A percentile compares a stretch with the other conserved stretches of the same genome.
phyloP scores from a whole-genome alignment of 2,113 vertebrate species.

The Carlito syrichta region DNA sequence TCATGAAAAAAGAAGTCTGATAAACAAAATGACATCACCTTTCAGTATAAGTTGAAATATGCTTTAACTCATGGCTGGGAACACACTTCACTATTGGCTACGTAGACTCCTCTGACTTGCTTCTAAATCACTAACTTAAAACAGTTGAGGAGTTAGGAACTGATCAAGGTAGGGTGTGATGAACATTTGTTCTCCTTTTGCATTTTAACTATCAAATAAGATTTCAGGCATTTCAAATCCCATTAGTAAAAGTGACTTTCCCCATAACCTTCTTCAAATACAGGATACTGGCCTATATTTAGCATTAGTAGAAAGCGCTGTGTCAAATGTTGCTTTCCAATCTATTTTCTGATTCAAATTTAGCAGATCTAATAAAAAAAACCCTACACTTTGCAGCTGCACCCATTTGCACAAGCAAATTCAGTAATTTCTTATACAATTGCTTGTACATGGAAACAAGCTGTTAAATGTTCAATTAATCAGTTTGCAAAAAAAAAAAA shows the following conservation, averaged over 20 bases:
- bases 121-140: background rate
- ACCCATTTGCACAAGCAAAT: constrained; percentile 75
- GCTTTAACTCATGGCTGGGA: background rate
- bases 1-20: background rate
- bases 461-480: constrained; percentile 76
- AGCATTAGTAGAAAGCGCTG: background rate
- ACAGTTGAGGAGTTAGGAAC: background rate
- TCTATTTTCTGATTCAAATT: constrained; percentile 64
- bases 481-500: constrained; percentile 62
- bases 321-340: constrained; percentile 41
- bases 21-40: background rate
- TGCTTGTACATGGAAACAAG: constrained; percentile 74
- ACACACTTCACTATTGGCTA: background rate
- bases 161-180: constrained; percentile 47
- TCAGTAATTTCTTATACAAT: constrained; percentile 74
- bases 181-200: constrained; percentile 20
- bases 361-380: constrained; percentile 64
- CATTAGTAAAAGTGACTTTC: constrained; percentile 65
- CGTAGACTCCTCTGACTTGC: background rate
- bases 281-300: background rate
- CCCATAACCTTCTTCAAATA: background rate
- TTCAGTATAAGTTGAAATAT: background rate
- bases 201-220: constrained; percentile 46
- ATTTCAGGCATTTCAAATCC: constrained; percentile 67
- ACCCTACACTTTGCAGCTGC: constrained; percentile 68